Base-by-base conservation (phyloP, 2,797 vertebrate genomes). In the Epinephelus malabaricus region DNA sequence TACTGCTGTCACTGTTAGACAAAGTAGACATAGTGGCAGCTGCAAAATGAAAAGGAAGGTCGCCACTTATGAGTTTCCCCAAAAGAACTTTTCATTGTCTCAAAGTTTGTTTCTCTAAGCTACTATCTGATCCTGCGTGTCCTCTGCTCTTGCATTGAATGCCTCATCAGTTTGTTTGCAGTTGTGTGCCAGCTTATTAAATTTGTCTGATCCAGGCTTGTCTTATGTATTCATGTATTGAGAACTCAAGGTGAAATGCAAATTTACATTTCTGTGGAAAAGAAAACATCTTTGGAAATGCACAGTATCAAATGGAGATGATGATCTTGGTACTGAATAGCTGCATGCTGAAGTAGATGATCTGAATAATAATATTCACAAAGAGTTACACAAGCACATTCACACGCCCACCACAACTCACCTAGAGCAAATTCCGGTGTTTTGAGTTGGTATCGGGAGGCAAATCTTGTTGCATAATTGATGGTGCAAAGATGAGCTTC, bases 381-480 rank as follows among this genome's bases (percentile, higher is more conserved):
- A 34, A 56, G 63, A 73, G 30, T 46, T 69, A 63, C 45, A 75
- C 38, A 49, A 70, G 62, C 66, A 40, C 54, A 25, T 75, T 80
- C 40, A 19, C 53, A 76, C 43, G 2, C 73, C 64, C 53, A 77
- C 83, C 61, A 27, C 71, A 23, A 34, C 69, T 79, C 77, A 87
- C 86, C 79, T 86, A 53, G 45, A 86, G 80, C 77, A 54, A 76
- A 80, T 74, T 86, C 58, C 21, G 13, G 54, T 76, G 66, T 71
- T 73, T 79, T 66, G 27, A 79, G 50, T 83, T 19, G 25, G 76
- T 53, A 79, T 60, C 85, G 73, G 69, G 70, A 85, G 69, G 68
- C 69, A 23, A 73, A 73, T 51, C 84, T 79, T 86, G 81, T 69
- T 92, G 84, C 83, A 87, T 91, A 87, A 92, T 88, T 91, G 65